Percentiles rank a stretch among this genome's conserved stretches.
These are phyloP conservation scores for Limnothrissa miodon DNA, from an alignment of 2,113 vertebrate species.

Conservation along the genomic window DNA sequence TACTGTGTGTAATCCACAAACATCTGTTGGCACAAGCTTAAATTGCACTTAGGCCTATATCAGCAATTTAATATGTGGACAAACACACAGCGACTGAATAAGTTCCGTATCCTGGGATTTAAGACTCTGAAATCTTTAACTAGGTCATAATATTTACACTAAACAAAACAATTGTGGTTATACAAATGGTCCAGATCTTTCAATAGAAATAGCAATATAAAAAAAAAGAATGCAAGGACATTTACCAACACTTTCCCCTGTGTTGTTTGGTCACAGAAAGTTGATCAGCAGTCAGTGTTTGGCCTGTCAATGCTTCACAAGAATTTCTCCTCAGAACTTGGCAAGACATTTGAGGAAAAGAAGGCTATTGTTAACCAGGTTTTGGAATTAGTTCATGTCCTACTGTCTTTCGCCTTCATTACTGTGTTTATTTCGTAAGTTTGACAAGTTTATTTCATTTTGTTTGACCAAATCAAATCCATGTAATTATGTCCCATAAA, in stretches of 20 bases:
- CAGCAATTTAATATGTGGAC: neutral
- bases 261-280: conserved; percentile 57
- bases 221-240: neutral
- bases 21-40: neutral
- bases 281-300: conserved; percentile 51
- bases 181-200: neutral
- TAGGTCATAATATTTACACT: neutral
- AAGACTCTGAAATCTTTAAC: neutral
- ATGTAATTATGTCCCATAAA: neutral
- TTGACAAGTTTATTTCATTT: neutral
- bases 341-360: conserved; percentile 48
- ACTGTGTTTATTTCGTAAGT: conserved; percentile 70
- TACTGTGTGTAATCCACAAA: neutral
- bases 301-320: conserved; percentile 46
- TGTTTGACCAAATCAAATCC: neutral
- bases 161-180: neutral
- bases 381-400: conserved; percentile 52
- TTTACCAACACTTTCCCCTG: neutral
- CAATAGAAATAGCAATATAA: neutral
- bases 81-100: neutral
- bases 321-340: conserved; percentile 61
- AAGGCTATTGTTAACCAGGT: conserved; percentile 45
- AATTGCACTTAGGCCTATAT: neutral
- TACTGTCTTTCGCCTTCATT: conserved; percentile 75
- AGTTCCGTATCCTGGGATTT: neutral